Evolutionary conservation across 2,888 invertebrate species (phyloP).

Genomic region (Lathronympha strigana): DNA sequence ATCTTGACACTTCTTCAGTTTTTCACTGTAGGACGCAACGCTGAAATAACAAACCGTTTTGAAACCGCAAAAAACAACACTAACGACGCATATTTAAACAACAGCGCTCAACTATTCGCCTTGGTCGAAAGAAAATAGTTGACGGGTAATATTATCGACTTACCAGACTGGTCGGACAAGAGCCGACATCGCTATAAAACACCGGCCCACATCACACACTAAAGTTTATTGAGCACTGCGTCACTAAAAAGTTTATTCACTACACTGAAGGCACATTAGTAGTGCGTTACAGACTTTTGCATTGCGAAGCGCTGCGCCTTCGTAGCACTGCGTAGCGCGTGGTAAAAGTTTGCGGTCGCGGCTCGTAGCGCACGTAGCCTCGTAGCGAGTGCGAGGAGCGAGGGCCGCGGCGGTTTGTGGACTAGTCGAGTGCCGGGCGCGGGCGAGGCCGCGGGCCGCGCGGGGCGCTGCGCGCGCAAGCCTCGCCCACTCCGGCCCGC

Average conservation of each 20-base stretch:
- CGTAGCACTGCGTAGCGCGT: conserved; percentile 62
- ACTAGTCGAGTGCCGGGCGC: conserved; percentile 47
- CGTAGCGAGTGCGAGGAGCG: conserved; percentile 55
- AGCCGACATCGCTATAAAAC: conserved; percentile 84
- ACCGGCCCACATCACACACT: conserved; percentile 77
- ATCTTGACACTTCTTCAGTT: conserved; percentile 70
- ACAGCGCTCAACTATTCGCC: conserved; percentile 55
- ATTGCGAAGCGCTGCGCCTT: conserved; percentile 45
- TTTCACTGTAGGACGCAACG: conserved; percentile 68
- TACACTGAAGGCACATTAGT: conserved; percentile 63
- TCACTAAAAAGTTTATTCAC: conserved; percentile 64
- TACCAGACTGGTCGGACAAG: conserved; percentile 83
- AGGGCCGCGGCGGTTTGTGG: conserved; percentile 48
- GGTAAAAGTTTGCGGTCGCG: conserved; percentile 76
- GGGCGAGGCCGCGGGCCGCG: conserved; percentile 46
- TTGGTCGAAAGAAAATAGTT: conserved; percentile 57
- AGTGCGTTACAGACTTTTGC: conserved; percentile 52
- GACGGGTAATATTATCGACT: conserved; percentile 61
- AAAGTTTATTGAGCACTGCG: conserved; percentile 63
- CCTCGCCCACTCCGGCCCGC: conserved; percentile 78
- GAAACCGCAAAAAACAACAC: conserved; percentile 49
- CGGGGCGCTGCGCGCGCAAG: conserved; percentile 68
- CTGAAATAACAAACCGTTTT: conserved; percentile 73
- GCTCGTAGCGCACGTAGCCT: conserved; percentile 68
- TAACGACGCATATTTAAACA: conserved; percentile 49